These are phyloP conservation scores for Hydrozoanthus gracilis DNA, from an alignment of 92 coral and sea anemone species.

Conservation along the genomic window DNA sequence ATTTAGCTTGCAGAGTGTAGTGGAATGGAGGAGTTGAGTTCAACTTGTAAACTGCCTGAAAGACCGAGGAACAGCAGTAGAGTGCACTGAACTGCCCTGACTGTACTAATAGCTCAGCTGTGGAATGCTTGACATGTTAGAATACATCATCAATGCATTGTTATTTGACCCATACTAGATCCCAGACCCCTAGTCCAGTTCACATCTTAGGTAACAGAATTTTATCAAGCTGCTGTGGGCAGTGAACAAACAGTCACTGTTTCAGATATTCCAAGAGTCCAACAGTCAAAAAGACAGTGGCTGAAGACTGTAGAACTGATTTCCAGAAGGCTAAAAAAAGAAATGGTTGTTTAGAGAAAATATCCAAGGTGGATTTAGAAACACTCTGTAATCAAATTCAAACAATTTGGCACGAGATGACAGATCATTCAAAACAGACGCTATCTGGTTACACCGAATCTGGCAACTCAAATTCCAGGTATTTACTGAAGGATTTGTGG, in stretches of 20 bases:
- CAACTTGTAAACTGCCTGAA: constrained; percentile 20
- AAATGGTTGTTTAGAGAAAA: background rate
- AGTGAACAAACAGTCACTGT: constrained; percentile 5
- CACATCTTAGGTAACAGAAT: background rate
- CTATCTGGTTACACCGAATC: constrained; percentile 16
- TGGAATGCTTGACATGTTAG: constrained; percentile 30
- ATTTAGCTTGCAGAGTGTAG: background rate
- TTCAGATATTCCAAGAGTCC: background rate
- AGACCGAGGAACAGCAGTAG: background rate
- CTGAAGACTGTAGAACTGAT: background rate
- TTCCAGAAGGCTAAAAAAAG: background rate
- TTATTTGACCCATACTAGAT: constrained; percentile 21
- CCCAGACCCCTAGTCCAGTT: constrained; percentile 37
- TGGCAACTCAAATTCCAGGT: constrained; percentile 32
- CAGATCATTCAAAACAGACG: constrained; percentile 19
- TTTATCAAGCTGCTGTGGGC: constrained; percentile 6
- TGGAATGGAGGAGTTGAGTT: constrained; percentile 1
- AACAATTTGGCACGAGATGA: constrained; percentile 37
- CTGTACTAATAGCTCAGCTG: constrained; percentile 32
- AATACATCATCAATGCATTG: constrained; percentile 33
- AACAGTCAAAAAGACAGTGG: background rate
- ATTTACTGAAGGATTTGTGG: constrained; percentile 31
- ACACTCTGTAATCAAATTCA: constrained; percentile 33
- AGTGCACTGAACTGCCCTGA: constrained; percentile 27
- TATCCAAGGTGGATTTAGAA: background rate